Base-by-base conservation (phyloP, 2,888 invertebrate species). In the Plagodis pulveraria region DNA sequence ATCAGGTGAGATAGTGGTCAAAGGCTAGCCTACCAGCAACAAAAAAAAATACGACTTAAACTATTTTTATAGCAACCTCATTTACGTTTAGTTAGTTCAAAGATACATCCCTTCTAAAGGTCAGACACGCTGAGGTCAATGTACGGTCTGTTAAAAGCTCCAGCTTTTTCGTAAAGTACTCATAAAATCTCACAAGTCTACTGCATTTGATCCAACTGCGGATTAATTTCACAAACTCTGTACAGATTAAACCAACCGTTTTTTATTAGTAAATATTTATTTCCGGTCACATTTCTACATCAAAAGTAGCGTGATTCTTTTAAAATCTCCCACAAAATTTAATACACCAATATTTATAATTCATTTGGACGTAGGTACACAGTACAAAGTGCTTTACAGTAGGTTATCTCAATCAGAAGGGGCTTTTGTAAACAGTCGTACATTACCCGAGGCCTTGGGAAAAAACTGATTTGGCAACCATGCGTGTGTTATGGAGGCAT, bases 381-480 rank as follows among this genome's bases (percentile, higher is more conserved):
- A 12, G 42, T 42, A 42, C 42, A 12, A 42, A 58, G 53, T 53
- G 52, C 58, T 48, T 47, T 10, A 40, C 32, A 22, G 45, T 43
- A 36, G 12, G 56, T 52, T 59, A 60, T 60, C 60, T 60, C 44
- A 51, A 60, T 59, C 55, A 50, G 40, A 43, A 43, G 41, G 22
- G 42, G 42, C 9, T 60, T 60, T 38, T 41, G 55, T 60, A 60
- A 60, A 56, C 55, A 56, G 33, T 32, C 51, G 58, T 58, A 54
- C 58, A 58, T 58, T 58, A 58, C 35, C 51, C 34, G 45, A 40
- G 55, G 45, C 60, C 56, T 60, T 60, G 56, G 48, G 22, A 50
- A 54, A 59, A 58, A 52, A 50, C 55, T 54, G 47, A 55, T 59
- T 50, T 50, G 58, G 58, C 53, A 58, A 32, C 53, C 49, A 50